Conservation (phyloP, 2,888 invertebrate species). For the Cistogaster globosa region DNA sequence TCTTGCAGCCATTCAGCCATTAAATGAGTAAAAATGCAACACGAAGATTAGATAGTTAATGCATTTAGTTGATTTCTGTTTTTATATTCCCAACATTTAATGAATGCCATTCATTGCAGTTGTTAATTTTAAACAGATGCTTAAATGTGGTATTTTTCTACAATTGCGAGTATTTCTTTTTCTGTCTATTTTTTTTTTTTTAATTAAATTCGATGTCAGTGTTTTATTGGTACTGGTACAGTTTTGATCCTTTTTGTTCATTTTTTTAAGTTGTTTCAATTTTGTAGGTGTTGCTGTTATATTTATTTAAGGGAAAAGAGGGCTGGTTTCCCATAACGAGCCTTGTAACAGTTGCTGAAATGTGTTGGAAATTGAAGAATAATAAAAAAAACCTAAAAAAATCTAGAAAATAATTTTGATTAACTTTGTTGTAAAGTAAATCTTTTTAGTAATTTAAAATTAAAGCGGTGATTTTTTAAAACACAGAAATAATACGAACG, state of each 20-base stretch:
- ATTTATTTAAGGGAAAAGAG: slow-evolving; percentile 28
- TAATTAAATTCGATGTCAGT: slow-evolving; percentile 48
- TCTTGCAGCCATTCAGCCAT: slow-evolving; percentile 10
- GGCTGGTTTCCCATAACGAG: slow-evolving; percentile 62
- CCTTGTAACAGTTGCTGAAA: slow-evolving; percentile 70
- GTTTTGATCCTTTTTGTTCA: slow-evolving; percentile 33
- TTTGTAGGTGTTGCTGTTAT: slow-evolving; percentile 56
- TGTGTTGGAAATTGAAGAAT: slow-evolving; percentile 44
- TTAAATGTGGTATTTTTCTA: slow-evolving; percentile 43
- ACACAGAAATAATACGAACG: background rate
- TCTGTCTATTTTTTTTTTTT: slow-evolving; percentile 38
- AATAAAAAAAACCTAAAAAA: background rate
- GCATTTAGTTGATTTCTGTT: slow-evolving; percentile 7
- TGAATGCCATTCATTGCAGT: slow-evolving; percentile 38
- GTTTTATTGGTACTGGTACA: slow-evolving; percentile 55
- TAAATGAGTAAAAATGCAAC: slow-evolving; percentile 41
- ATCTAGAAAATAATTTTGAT: background rate
- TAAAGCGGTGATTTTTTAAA: background rate
- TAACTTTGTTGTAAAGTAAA: background rate
- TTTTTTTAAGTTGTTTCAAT: slow-evolving; percentile 12
- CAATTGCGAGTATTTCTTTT: slow-evolving; percentile 38
- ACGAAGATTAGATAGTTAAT: slow-evolving; percentile 58
- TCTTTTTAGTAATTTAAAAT: background rate
- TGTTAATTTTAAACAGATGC: slow-evolving; percentile 61
- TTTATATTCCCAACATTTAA: slow-evolving; percentile 29